Percentiles rank a stretch among this genome's conserved stretches.
Evolutionary conservation across 2,113 vertebrate genomes (phyloP).

Genomic region (Anguilla rostrata): DNA sequence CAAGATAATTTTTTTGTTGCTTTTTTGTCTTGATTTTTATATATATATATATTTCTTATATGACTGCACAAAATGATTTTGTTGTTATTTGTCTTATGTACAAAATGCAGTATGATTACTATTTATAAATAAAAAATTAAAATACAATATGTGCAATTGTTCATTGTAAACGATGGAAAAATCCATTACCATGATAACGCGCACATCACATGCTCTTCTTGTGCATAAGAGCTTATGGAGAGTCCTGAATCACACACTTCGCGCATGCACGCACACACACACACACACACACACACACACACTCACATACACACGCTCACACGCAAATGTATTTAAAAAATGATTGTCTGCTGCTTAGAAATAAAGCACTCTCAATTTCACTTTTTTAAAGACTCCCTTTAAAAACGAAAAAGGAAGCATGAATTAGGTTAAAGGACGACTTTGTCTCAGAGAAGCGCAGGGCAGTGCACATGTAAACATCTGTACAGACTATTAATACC

Average conservation of each 20-base stretch:
- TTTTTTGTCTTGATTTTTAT: slow-evolving; percentile 58
- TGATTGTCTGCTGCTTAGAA: neutral
- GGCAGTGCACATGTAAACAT: slow-evolving; percentile 38
- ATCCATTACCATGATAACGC: neutral
- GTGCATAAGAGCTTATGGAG: neutral
- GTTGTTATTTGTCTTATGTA: slow-evolving; percentile 86
- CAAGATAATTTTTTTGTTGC: slow-evolving; percentile 57
- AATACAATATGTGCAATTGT: slow-evolving; percentile 46
- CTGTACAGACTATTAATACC: slow-evolving; percentile 58
- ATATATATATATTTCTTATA: slow-evolving; percentile 68
- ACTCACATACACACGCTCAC: neutral
- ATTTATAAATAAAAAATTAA: slow-evolving; percentile 91
- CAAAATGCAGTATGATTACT: slow-evolving; percentile 90
- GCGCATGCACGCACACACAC: no score
- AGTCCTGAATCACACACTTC: no score
- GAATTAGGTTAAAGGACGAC: slow-evolving; percentile 55
- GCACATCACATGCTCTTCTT: neutral
- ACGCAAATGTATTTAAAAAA: neutral
- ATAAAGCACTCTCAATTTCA: slow-evolving; percentile 22
- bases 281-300: neutral
- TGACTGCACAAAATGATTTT: slow-evolving; percentile 66
- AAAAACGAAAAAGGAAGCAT: slow-evolving; percentile 49
- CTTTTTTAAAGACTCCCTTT: slow-evolving; percentile 50
- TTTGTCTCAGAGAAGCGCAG: slow-evolving; percentile 47
- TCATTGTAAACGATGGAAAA: slow-evolving; percentile 4